phyloP scores from a whole-genome alignment of 2,797 vertebrate genomes.

The Ctenosaura bakeri region DNA sequence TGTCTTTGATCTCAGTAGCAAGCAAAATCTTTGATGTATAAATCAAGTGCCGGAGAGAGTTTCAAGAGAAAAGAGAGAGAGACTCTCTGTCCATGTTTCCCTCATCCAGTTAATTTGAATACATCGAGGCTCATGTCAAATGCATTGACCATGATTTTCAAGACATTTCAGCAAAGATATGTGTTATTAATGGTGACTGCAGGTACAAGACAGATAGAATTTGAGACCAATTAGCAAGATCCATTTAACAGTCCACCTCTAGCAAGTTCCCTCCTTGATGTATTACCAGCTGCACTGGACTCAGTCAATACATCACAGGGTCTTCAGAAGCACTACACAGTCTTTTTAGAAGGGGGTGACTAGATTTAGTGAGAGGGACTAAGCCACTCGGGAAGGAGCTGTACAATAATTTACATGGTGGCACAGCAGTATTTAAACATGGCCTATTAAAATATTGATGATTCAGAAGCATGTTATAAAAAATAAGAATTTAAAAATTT shows the following conservation, averaged over 20 bases:
- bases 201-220: slow-evolving; percentile 12
- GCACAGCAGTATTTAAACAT: background rate
- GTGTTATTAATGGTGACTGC: slow-evolving; percentile 41
- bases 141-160: slow-evolving; percentile 57
- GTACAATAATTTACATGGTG: background rate
- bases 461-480: background rate
- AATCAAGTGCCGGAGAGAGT: slow-evolving; percentile 59
- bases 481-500: background rate
- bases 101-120: slow-evolving; percentile 35
- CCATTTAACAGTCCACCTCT: background rate
- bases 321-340: background rate
- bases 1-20: slow-evolving; percentile 67
- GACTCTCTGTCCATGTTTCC: background rate
- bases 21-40: slow-evolving; percentile 73
- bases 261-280: slow-evolving; percentile 4
- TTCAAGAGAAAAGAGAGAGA: slow-evolving; percentile 34
- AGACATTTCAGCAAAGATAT: slow-evolving; percentile 50
- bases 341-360: background rate
- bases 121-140: slow-evolving; percentile 30
- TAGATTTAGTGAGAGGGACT: too few species aligned
- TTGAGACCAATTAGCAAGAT: slow-evolving; percentile 38
- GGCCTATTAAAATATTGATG: background rate
- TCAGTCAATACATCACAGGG: background rate
- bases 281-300: background rate
- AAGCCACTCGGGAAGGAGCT: background rate